Conservation (phyloP, 2,888 invertebrate genomes). For the Herminia tarsipennalis region DNA sequence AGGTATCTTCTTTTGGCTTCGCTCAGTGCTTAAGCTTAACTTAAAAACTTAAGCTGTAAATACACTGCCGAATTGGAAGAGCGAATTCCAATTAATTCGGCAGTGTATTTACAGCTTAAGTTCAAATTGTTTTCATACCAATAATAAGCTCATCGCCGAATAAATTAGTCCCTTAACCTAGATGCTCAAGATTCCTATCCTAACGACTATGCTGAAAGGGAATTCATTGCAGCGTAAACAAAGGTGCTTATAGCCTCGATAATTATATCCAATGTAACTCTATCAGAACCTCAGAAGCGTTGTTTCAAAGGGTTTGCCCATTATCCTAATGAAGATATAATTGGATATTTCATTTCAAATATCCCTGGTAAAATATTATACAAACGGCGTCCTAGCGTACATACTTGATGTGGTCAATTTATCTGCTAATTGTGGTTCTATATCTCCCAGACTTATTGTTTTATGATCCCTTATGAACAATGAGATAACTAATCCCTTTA, state of each 20-base stretch:
- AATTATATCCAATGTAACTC: background rate
- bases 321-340: slow-evolving; percentile 1
- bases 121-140: too few species aligned
- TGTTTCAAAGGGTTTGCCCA: background rate
- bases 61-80: too few species aligned
- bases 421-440: background rate
- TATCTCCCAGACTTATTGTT: background rate
- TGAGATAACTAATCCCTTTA: background rate
- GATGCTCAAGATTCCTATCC: too few species aligned
- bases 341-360: background rate
- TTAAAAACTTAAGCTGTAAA: too few species aligned
- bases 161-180: background rate
- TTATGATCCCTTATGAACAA: background rate
- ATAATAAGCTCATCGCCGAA: too few species aligned
- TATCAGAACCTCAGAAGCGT: background rate
- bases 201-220: too few species aligned
- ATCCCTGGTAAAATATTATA: background rate
- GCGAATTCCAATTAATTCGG: too few species aligned
- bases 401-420: background rate
- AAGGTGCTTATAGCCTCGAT: background rate
- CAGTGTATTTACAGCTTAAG: too few species aligned
- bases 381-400: background rate
- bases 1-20: too few species aligned
- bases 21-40: too few species aligned
- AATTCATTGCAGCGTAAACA: background rate